Percentiles rank a stretch among this genome's conserved stretches.
Evolutionary conservation across 2,888 invertebrate genomes (phyloP).

Genomic region (Aphidius colemani): DNA sequence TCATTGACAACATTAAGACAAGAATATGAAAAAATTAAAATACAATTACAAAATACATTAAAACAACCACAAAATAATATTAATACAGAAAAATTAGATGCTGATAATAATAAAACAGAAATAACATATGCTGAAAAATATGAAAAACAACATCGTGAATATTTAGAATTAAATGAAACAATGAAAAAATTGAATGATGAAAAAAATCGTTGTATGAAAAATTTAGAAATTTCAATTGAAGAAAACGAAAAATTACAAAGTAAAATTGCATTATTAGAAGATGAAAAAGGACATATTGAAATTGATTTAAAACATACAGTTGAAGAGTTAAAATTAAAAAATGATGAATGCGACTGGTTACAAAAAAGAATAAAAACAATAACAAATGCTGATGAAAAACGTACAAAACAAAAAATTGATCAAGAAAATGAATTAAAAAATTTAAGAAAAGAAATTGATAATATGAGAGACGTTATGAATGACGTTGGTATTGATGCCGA

Average conservation of each 20-base stretch:
- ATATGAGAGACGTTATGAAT: constrained; percentile 45
- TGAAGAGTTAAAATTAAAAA: constrained; percentile 62
- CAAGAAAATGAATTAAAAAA: constrained; percentile 45
- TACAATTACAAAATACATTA: too few species aligned
- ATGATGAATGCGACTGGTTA: constrained; percentile 64
- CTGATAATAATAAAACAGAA: constrained; percentile 24
- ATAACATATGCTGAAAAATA: constrained; percentile 40
- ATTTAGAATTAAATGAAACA: constrained; percentile 60
- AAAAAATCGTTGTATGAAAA: constrained; percentile 61
- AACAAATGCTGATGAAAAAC: constrained; percentile 47
- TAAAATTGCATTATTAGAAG: constrained; percentile 46
- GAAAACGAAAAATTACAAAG: constrained; percentile 59
- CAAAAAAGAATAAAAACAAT: constrained; percentile 61
- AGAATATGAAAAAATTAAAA: constrained; percentile 55
- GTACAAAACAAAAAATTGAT: constrained; percentile 42
- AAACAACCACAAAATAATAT: too few species aligned
- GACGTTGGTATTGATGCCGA: constrained; percentile 50
- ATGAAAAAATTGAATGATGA: constrained; percentile 60
- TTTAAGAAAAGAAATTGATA: constrained; percentile 45
- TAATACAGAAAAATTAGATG: too few species aligned
- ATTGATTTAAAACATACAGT: constrained; percentile 61
- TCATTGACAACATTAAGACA: constrained; percentile 64
- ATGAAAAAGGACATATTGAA: constrained; percentile 62
- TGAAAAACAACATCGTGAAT: constrained; percentile 37
- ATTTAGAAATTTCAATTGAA: constrained; percentile 61